phyloP scores from a whole-genome alignment of 2,797 vertebrate species.

The Falco concolor region DNA sequence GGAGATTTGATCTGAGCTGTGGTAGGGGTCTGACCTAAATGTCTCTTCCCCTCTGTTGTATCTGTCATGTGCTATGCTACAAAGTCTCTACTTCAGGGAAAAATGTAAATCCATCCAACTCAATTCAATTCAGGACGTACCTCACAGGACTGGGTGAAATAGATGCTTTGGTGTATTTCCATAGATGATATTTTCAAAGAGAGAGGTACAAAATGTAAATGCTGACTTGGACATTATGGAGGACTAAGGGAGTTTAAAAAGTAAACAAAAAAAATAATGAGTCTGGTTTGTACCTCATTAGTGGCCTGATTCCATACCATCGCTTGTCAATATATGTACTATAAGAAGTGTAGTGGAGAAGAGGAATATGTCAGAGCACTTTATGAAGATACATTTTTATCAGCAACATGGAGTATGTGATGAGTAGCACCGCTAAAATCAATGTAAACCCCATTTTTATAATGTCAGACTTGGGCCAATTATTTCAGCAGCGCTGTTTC shows the following conservation, averaged over 20 bases:
- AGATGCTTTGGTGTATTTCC: not conserved
- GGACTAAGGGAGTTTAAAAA: not conserved
- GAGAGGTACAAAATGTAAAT: not conserved
- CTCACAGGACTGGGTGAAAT: not conserved
- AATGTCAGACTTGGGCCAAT: too few species aligned
- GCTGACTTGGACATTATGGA: not conserved
- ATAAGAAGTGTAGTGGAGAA: not conserved
- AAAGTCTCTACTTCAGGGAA: not conserved
- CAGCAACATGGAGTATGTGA: not conserved
- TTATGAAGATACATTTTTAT: not conserved
- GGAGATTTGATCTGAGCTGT: not conserved
- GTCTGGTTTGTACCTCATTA: not conserved
- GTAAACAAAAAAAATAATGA: not conserved
- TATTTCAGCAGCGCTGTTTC: not conserved
- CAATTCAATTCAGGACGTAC: not conserved
- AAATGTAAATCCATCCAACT: not conserved
- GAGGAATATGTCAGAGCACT: not conserved
- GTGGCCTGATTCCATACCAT: not conserved
- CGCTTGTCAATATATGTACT: not conserved
- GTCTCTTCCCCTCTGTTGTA: not conserved
- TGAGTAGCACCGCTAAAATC: not conserved
- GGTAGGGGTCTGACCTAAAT: not conserved
- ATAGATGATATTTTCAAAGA: not conserved
- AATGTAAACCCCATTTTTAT: not conserved
- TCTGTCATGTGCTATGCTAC: not conserved